Evolutionary conservation across 2,888 invertebrate species (phyloP).

Genomic region (Drosophila subsilvestris): DNA sequence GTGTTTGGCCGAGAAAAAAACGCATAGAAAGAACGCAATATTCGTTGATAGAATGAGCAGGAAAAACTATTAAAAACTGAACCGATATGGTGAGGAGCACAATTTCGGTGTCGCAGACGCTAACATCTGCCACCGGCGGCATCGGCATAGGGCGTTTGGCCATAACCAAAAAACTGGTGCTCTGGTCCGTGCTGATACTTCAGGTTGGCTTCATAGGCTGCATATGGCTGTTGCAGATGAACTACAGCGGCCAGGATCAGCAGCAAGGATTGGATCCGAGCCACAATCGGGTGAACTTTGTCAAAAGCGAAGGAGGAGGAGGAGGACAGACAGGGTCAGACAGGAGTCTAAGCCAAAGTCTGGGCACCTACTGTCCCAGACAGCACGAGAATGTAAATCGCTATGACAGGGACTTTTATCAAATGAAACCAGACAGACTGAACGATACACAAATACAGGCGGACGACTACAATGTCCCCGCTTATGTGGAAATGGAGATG

Average conservation of each 20-base stretch:
- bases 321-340: constrained; percentile 9
- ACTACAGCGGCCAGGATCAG: constrained; percentile 45
- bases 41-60: constrained; percentile 12
- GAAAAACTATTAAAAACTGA: constrained; percentile 38
- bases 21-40: constrained; percentile 12
- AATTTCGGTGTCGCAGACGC: constrained; percentile 4
- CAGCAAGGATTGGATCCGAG: constrained; percentile 23
- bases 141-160: constrained; percentile 47
- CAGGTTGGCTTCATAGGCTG: constrained; percentile 81
- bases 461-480: constrained; percentile 61
- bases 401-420: constrained; percentile 68
- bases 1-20: constrained; percentile 56
- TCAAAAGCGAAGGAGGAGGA: constrained; percentile 44
- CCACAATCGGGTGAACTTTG: constrained; percentile 63
- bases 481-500: constrained; percentile 61
- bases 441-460: constrained; percentile 50
- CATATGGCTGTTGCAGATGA: constrained; percentile 81
- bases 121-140: constrained; percentile 21
- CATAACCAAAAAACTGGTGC: constrained; percentile 77
- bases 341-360: neutral
- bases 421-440: constrained; percentile 59
- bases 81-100: constrained; percentile 47
- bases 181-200: constrained; percentile 80
- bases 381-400: constrained; percentile 61
- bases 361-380: constrained; percentile 29